phyloP scores from a whole-genome alignment of 1,140 invertebrate species.

The Penaeus indicus region DNA sequence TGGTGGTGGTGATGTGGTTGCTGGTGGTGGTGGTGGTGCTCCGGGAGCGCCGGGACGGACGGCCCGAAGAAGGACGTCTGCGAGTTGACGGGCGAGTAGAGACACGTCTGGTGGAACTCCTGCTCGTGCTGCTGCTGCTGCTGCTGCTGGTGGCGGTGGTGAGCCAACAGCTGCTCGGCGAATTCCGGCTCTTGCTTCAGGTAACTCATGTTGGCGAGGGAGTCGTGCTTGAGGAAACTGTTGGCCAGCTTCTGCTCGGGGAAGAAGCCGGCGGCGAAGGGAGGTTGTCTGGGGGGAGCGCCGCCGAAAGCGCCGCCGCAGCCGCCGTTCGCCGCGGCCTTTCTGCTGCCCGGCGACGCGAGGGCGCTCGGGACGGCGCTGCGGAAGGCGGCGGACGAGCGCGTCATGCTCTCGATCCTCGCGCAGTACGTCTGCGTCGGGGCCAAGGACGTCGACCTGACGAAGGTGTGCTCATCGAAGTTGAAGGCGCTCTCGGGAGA shows the following conservation, averaged over 20 bases:
- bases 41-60: background rate
- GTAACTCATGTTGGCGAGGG: background rate
- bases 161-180: constrained; percentile 22
- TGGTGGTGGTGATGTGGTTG: constrained; percentile 43
- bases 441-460: constrained; percentile 27
- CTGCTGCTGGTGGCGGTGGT: constrained; percentile 29
- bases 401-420: constrained; percentile 16
- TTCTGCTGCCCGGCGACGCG: constrained; percentile 2
- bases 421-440: constrained; percentile 42
- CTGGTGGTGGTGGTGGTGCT: constrained; percentile 41
- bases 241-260: constrained; percentile 46
- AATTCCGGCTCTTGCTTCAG: constrained; percentile 28
- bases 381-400: constrained; percentile 32
- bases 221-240: constrained; percentile 23
- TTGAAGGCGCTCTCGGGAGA: constrained; percentile 60
- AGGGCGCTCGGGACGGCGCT: constrained; percentile 25
- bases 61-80: constrained; percentile 18
- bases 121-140: constrained; percentile 31
- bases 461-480: constrained; percentile 55
- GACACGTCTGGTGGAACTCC: constrained; percentile 30
- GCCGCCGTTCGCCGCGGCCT: constrained; percentile 24
- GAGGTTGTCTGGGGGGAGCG: constrained; percentile 26
- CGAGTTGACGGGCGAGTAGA: constrained; percentile 63
- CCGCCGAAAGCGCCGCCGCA: constrained; percentile 36
- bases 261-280: constrained; percentile 36